Percentiles rank a stretch among this genome's conserved stretches.
These are phyloP conservation scores for Hemiscyllium ocellatum DNA, from an alignment of 2,113 vertebrate species.

Conservation along the genomic window DNA sequence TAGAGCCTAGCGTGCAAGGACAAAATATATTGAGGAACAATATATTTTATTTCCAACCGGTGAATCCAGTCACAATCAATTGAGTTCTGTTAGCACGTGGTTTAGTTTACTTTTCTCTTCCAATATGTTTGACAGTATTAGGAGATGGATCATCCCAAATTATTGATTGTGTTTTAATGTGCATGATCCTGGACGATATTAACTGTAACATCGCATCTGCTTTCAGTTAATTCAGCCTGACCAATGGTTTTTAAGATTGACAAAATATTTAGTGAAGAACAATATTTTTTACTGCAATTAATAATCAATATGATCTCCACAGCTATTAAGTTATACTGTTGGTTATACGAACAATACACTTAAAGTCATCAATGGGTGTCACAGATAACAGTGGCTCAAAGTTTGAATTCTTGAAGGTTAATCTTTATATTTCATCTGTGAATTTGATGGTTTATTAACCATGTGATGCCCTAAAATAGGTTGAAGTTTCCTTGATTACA, in stretches of 20 bases:
- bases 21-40: background rate
- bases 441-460: background rate
- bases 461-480: background rate
- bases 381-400: background rate
- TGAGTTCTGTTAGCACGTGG: background rate
- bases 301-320: background rate
- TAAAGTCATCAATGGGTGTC: background rate
- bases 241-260: background rate
- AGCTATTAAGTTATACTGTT: background rate
- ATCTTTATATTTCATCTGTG: background rate
- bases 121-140: background rate
- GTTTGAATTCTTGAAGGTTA: background rate
- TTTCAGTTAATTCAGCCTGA: background rate
- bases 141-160: background rate
- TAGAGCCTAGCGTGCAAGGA: background rate
- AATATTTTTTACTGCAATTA: background rate
- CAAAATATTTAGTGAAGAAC: background rate
- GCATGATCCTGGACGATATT: background rate
- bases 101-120: background rate
- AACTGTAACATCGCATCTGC: background rate
- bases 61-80: background rate
- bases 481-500: background rate
- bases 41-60: background rate
- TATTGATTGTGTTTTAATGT: background rate
- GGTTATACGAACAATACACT: background rate